Evolutionary conservation across 2,113 vertebrate genomes (phyloP), one percentile per base, ranked within the genome.

Genomic region (Epinephelus moara): DNA sequence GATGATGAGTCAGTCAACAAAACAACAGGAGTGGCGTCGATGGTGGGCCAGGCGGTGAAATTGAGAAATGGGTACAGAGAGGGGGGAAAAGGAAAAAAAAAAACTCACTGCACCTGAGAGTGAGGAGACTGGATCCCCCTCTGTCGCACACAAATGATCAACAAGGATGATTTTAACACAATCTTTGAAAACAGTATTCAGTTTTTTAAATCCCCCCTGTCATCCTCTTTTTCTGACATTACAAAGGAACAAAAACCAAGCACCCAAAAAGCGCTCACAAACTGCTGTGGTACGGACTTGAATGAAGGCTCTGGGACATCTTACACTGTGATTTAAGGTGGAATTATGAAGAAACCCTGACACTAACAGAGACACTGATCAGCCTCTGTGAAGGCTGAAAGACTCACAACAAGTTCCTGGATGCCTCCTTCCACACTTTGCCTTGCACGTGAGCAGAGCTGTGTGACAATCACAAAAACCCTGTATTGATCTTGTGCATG

Each of bases 1-100:
- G 87, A 95, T 91, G 92, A 92, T 80, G 92, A 93, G 88, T 92
- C 85, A 70, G 92, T 94, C 91, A 93, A 92, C 93, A 94, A 93
- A 93, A 91, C 87, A 30, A 77, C 52, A 82, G 70, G 80, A 77
- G 82, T 52, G 75, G 30, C 30, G 30, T 82, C 71, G 40, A 72
- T 18, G 33, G 80, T 40, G 75, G 76, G 80, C 72, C 75, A 57
- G 49, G 77, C 4, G 59, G 83, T 30, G 72, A 69, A 92, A 84
- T 86, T 60, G 42, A 80, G 80, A 90, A 67, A 87, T 62, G 77
- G 70, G 79, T 74, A 85, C 62, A 74, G 70, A 78, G 49, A 25
- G 12, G 55, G 62, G 52, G 69, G 27, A 6, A 27, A 13, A 13
- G 3, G 9, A 50, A 52, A 73, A 59, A 57, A 59, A 67, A 30